Conservation (phyloP, 2,888 invertebrate genomes). For the Clostera curtula region DNA sequence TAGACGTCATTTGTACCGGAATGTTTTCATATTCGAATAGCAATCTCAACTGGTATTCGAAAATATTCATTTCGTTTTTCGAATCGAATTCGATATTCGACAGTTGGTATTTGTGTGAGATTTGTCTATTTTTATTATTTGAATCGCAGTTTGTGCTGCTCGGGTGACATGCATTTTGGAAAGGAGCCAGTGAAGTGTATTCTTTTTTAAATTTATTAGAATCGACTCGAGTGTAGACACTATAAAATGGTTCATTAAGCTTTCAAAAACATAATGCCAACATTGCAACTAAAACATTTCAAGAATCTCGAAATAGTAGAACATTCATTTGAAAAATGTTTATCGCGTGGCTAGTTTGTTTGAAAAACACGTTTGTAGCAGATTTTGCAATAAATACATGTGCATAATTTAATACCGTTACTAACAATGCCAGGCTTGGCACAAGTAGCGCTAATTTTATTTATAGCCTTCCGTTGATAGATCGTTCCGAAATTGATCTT, state of each 20-base stretch:
- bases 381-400: no score
- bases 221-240: not conserved
- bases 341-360: no score
- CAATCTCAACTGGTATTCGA: not conserved
- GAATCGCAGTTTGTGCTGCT: conserved; percentile 3
- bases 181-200: conserved; percentile 2
- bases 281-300: no score
- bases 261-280: not conserved
- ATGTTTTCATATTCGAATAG: not conserved
- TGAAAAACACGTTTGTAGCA: no score
- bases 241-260: not conserved
- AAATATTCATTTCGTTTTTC: not conserved
- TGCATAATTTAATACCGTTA: no score
- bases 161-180: conserved; percentile 5
- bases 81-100: not conserved
- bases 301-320: no score
- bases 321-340: no score
- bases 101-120: conserved; percentile 1
- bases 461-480: no score
- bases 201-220: conserved; percentile 1
- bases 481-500: no score
- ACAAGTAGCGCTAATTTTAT: no score
- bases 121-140: conserved; percentile 3
- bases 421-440: no score
- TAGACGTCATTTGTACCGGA: not conserved